Base-by-base conservation (phyloP, 2,797 vertebrate species). In the Odontamblyopus rebecca region DNA sequence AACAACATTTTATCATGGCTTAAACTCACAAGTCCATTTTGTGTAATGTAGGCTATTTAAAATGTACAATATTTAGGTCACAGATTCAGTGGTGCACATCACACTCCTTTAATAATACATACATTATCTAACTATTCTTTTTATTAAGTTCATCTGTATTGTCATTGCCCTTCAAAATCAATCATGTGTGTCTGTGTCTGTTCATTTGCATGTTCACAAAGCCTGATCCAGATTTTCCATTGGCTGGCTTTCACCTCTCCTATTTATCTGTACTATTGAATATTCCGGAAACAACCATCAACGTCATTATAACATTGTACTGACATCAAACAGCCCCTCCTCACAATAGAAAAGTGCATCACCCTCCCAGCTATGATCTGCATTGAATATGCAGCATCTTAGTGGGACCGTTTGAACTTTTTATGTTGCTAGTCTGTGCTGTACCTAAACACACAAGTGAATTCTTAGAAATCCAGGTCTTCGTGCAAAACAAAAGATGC, bases 241-340 rank as follows among this genome's bases (percentile, higher is more conserved):
- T 48, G 12, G 5, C 16, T 23, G 15, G n/a, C 11, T n/a, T 60
- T 16, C 13, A 15, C 57, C 32, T 65, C 38, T 16, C 12, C 41
- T 26, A 18, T 29, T 66, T 18, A 44, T 27, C 38, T 51, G 64
- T 5, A 26, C 26, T 51, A 50, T 66, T 66, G 44, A 30, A 50
- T 66, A 50, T 51, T 66, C 44, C 3, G 7, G 15, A 29, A 27
- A 27, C 63, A 18, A 51, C 29, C 26, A 29, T 19, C 23, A 29
- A 3, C n/a, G 9, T 64, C 5, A 16, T 64, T 64, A 41, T 26
- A 18, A 27, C 63, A 66, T 29, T 30, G 61, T 41, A 13, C 5
- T 19, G 64, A 66, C 64, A 51, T 50, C 64, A 66, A 66, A 66
- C 64, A 30, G 26, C 64, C n/a, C 62, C 38, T 5, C 9, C 8